phyloP scores from a whole-genome alignment of 2,888 invertebrate genomes.

The Agrypnus murinus region DNA sequence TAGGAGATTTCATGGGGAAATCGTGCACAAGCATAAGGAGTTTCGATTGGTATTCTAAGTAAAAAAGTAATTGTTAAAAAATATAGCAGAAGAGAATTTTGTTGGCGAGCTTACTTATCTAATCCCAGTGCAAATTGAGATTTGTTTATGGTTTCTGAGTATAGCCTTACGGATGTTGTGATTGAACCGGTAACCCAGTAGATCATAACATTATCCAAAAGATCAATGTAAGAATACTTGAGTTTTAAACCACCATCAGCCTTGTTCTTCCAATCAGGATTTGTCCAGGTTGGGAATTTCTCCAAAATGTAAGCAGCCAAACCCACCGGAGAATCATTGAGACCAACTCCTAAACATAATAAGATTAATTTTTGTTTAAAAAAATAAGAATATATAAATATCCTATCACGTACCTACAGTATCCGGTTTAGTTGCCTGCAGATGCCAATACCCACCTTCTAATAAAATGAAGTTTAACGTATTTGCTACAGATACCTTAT shows the following conservation, averaged over 20 bases:
- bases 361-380: too few relatives aligned
- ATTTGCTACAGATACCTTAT: too few relatives aligned
- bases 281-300: constrained; percentile 88
- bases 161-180: constrained; percentile 83
- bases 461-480: too few relatives aligned
- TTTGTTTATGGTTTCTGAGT: constrained; percentile 77
- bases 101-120: constrained; percentile 52
- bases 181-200: constrained; percentile 87
- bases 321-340: constrained; percentile 87
- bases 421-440: constrained; percentile 93
- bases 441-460: constrained; percentile 80
- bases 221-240: constrained; percentile 81
- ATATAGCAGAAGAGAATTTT: neutral
- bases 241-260: constrained; percentile 80
- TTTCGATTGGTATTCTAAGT: constrained; percentile 74
- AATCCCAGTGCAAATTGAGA: constrained; percentile 54
- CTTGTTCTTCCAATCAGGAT: constrained; percentile 70
- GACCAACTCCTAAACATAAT: constrained; percentile 78
- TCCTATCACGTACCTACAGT: constrained; percentile 84
- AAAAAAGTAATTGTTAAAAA: neutral
- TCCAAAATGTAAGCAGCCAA: constrained; percentile 93
- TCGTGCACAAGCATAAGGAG: constrained; percentile 83
- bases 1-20: constrained; percentile 82
- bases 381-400: too few relatives aligned
- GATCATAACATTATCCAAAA: constrained; percentile 87